Evolutionary conservation across 1,140 invertebrate genomes (phyloP), one percentile per base, ranked within the genome.

Genomic region (Brachystomella parvula): DNA sequence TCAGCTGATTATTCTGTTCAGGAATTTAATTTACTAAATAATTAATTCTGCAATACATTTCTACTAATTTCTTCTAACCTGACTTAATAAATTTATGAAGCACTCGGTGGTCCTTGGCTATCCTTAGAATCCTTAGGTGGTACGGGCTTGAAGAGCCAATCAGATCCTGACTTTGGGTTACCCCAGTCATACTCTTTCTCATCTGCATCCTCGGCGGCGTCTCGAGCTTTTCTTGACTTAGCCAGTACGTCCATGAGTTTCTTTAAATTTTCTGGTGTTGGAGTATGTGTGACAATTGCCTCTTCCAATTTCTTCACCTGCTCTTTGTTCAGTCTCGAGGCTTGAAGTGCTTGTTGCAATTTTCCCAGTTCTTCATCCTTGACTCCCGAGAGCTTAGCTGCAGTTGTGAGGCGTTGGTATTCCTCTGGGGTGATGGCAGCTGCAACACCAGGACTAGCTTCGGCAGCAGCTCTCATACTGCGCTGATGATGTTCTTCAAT

Each of bases 61-160:
- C n/a, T n/a, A n/a, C n/a, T n/a, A n/a, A n/a, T n/a, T n/a, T n/a
- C n/a, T n/a, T n/a, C n/a, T n/a, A n/a, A n/a, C n/a, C n/a, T n/a
- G n/a, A n/a, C n/a, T n/a, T n/a, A n/a, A n/a, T n/a, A n/a, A n/a
- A n/a, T n/a, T n/a, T n/a, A n/a, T n/a, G n/a, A n/a, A n/a, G n/a
- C n/a, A n/a, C n/a, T n/a, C n/a, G n/a, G n/a, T n/a, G n/a, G n/a
- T n/a, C n/a, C n/a, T n/a, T n/a, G n/a, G n/a, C n/a, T n/a, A n/a
- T n/a, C n/a, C n/a, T n/a, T n/a, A n/a, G n/a, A n/a, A n/a, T n/a
- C n/a, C n/a, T n/a, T n/a, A n/a, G n/a, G n/a, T n/a, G n/a, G 12
- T 9, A 19, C 21, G 12, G 49, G 49, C 24, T 53, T 53, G 49
- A 53, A 53, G 49, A 53, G 49, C 49, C 49, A 53, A 53, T 53